Evolutionary conservation across 1,140 invertebrate genomes (phyloP).

Genomic region (Macrosteles quadrilineatus): DNA sequence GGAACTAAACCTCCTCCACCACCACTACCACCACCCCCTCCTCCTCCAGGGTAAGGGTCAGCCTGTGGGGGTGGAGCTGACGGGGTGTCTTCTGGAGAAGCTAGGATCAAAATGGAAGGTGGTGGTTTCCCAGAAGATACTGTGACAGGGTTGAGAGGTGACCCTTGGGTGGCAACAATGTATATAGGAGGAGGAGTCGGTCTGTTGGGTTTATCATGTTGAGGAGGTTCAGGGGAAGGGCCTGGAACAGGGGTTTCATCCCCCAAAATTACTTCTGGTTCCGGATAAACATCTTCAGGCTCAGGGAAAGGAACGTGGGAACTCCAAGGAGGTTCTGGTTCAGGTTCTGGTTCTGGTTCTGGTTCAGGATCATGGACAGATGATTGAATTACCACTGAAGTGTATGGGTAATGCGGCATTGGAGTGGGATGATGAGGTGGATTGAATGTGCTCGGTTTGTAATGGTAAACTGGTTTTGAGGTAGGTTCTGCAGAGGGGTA

Average conservation of each 20-base stretch:
- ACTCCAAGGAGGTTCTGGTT: background rate
- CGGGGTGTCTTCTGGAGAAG: conserved; percentile 4
- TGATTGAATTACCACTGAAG: background rate
- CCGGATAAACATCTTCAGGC: background rate
- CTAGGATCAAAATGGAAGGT: conserved; percentile 40
- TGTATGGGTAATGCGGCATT: background rate
- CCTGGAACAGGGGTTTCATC: background rate
- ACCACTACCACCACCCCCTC: conserved; percentile 15
- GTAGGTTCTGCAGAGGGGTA: conserved; percentile 14
- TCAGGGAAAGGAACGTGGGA: background rate
- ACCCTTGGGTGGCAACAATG: conserved; percentile 13
- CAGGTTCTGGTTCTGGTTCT: conserved; percentile 7
- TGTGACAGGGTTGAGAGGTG: conserved; percentile 31
- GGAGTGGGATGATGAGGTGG: background rate
- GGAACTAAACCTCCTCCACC: conserved; percentile 17
- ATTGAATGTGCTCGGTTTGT: background rate
- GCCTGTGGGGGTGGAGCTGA: conserved; percentile 21
- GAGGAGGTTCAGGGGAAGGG: conserved; percentile 18
- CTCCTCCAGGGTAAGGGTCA: conserved; percentile 16
- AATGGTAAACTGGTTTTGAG: background rate
- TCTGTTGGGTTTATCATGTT: background rate
- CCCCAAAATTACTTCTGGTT: background rate
- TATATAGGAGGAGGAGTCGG: background rate
- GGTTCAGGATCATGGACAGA: background rate
- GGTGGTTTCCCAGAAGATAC: conserved; percentile 35